Conservation (phyloP, 2,113 vertebrate species). For the Odontophorus gujanensis region DNA sequence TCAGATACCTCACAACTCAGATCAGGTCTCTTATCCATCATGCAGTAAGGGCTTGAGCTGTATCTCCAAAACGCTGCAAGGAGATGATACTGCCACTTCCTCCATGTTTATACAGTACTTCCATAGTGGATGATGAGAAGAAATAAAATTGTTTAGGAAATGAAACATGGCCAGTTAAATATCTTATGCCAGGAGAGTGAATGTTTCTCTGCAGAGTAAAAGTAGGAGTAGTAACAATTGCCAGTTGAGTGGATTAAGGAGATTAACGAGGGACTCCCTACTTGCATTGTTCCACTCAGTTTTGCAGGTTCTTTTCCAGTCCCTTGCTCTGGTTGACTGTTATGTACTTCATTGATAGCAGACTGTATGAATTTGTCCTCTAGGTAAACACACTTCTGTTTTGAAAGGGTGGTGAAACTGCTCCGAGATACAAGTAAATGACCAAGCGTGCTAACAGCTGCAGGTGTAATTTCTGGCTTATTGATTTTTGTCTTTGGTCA, state of each 20-base stretch:
- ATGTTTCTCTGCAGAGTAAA: background rate
- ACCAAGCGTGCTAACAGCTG: background rate
- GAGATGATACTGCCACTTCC: background rate
- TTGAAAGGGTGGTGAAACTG: background rate
- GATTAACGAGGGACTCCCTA: background rate
- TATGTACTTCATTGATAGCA: background rate
- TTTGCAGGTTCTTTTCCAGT: background rate
- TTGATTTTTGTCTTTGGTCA: conserved; percentile 13
- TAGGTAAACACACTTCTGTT: background rate
- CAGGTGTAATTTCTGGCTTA: background rate
- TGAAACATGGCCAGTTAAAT: background rate
- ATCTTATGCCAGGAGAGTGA: background rate
- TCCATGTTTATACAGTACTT: background rate
- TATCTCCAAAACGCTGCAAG: background rate
- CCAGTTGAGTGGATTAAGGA: background rate
- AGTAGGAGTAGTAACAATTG: background rate
- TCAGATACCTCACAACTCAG: background rate
- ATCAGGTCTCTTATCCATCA: background rate
- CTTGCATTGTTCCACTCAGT: background rate
- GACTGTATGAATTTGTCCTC: background rate
- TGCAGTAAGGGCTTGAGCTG: background rate
- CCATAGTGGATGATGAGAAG: background rate
- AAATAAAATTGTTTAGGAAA: background rate
- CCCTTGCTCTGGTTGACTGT: background rate
- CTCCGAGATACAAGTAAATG: background rate